Evolutionary conservation across 2,797 vertebrate genomes (phyloP).

Genomic region (Danio tinwini): DNA sequence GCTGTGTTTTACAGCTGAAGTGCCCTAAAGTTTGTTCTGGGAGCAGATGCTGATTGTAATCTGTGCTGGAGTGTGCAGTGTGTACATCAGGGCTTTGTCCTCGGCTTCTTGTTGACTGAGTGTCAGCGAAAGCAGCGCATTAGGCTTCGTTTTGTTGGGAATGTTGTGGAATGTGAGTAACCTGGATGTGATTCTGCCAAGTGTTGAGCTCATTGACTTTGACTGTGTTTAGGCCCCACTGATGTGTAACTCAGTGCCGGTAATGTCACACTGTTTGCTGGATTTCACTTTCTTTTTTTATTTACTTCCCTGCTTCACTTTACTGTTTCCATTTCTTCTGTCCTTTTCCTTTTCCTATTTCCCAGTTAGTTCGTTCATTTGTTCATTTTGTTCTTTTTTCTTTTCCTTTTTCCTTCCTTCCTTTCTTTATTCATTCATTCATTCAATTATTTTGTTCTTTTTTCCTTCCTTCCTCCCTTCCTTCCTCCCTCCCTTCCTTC

Average conservation of each 20-base stretch:
- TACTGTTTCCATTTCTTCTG: not conserved
- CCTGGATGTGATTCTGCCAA: not conserved
- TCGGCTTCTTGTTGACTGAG: conserved; percentile 21
- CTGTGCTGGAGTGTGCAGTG: not conserved
- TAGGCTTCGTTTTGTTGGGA: not conserved
- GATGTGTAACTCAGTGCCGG: not conserved
- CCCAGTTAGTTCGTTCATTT: no score
- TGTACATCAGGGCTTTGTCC: not conserved
- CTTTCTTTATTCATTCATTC: not conserved
- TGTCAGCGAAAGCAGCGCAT: not conserved
- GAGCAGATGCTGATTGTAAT: not conserved
- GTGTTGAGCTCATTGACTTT: not conserved
- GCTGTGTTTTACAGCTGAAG: not conserved
- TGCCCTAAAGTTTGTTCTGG: conserved; percentile 6
- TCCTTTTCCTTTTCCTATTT: no score
- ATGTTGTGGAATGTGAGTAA: not conserved
- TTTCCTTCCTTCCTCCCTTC: not conserved
- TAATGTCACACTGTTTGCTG: not conserved
- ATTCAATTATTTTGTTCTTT: no score
- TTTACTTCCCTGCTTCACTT: not conserved
- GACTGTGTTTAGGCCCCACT: not conserved
- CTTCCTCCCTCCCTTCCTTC: not conserved
- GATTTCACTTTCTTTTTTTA: not conserved
- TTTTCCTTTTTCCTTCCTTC: no score
- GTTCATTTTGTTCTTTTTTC: not conserved